Evolutionary conservation across 1,140 invertebrate genomes (phyloP).

Genomic region (Dinoponera quadriceps): DNA sequence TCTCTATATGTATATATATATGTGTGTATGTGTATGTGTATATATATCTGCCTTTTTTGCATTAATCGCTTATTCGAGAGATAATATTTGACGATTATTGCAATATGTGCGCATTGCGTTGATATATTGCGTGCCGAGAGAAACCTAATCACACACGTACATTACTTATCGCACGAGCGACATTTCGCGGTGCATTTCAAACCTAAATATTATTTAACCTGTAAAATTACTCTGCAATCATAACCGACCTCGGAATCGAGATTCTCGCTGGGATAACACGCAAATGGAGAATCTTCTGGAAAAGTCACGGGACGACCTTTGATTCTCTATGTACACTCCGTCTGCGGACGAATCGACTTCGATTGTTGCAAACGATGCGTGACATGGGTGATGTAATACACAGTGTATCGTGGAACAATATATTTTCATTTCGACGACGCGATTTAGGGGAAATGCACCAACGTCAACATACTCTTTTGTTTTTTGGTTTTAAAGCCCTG

Average conservation of each 20-base stretch:
- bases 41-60: too few relatives aligned
- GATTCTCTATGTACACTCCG: neutral
- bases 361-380: neutral
- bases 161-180: neutral
- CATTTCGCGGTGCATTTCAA: conserved; percentile 2
- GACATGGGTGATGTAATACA: conserved; percentile 12
- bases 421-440: neutral
- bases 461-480: too few relatives aligned
- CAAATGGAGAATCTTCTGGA: neutral
- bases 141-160: neutral
- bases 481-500: neutral
- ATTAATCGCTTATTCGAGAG: conserved; percentile 29
- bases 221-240: conserved; percentile 5
- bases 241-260: neutral
- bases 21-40: too few relatives aligned
- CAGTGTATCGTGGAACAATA: neutral
- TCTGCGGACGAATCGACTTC: neutral
- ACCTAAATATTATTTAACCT: conserved; percentile 1
- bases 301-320: conserved; percentile 21
- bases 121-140: neutral
- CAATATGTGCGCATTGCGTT: neutral
- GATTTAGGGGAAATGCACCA: too few relatives aligned
- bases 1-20: too few relatives aligned
- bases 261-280: neutral
- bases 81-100: neutral